phyloP scores from a whole-genome alignment of 2,113 vertebrate genomes.

The Puma concolor region DNA sequence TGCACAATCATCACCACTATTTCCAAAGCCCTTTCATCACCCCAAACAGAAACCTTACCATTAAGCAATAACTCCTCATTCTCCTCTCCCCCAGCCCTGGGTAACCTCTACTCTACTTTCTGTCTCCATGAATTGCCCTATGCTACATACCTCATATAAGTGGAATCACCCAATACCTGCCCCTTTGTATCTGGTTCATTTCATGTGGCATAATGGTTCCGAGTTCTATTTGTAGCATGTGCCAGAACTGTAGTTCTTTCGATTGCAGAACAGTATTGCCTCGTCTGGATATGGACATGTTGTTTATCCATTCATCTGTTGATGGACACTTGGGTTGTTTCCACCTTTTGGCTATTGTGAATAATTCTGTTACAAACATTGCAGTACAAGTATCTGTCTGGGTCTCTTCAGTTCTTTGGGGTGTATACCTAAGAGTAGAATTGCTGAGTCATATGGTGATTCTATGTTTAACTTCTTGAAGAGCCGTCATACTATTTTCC shows the following conservation, averaged over 20 bases:
- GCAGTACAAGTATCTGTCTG: not conserved
- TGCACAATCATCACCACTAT: not conserved
- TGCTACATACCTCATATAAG: not conserved
- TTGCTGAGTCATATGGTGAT: not conserved
- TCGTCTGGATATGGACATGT: not conserved
- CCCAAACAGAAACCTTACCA: not conserved
- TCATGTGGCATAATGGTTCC: not conserved
- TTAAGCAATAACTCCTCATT: not conserved
- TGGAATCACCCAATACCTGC: not conserved
- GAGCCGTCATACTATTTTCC: not conserved
- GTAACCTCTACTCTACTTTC: not conserved
- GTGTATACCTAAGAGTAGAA: not conserved
- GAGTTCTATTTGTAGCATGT: not conserved
- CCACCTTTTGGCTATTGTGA: not conserved
- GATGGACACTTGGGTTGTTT: not conserved
- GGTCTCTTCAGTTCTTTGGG: not conserved
- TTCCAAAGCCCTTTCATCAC: not conserved
- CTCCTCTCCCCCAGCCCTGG: not conserved
- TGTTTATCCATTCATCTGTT: not conserved
- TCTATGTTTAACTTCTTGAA: not conserved
- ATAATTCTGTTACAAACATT: not conserved
- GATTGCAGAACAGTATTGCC: not conserved
- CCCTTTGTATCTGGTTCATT: not conserved
- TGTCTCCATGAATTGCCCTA: not conserved
- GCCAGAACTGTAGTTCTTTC: not conserved